Conservation (phyloP, 2,113 vertebrate species). For the Callipepla squamata region DNA sequence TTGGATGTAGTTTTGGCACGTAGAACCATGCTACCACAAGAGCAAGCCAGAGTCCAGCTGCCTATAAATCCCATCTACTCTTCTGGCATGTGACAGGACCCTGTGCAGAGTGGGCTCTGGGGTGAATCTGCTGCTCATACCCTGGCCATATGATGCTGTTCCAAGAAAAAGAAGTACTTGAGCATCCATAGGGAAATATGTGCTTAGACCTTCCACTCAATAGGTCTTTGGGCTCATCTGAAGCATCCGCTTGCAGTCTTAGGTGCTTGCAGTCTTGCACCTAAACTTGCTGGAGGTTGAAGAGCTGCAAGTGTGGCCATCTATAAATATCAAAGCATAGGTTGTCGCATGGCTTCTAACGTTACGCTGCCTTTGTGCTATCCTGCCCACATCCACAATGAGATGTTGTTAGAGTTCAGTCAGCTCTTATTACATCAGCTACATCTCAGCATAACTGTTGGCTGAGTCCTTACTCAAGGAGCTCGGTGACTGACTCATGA, state of each 20-base stretch:
- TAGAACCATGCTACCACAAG: not conserved
- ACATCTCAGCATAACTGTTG: not conserved
- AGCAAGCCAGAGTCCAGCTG: not conserved
- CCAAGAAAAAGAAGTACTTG: not conserved
- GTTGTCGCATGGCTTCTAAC: not conserved
- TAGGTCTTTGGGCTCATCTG: not conserved
- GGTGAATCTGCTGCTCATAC: not conserved
- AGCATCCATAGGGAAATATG: not conserved
- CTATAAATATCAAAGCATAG: not conserved
- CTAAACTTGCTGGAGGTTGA: not conserved
- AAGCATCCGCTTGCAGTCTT: not conserved
- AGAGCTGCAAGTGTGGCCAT: not conserved
- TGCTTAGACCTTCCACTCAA: not conserved
- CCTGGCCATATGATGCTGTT: not conserved
- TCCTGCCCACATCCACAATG: not conserved
- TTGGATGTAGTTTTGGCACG: not conserved
- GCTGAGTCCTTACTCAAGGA: not conserved
- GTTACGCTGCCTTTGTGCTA: not conserved
- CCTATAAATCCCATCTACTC: not conserved
- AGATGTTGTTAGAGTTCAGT: not conserved
- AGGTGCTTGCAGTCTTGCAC: not conserved
- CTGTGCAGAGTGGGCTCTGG: not conserved
- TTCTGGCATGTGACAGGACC: not conserved
- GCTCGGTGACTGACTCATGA: not conserved
- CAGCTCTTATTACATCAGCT: constrained; percentile 5